Percentiles rank a stretch among this genome's conserved stretches.
Conservation (phyloP, 2,797 vertebrate genomes). For the Eulemur mongoz region DNA sequence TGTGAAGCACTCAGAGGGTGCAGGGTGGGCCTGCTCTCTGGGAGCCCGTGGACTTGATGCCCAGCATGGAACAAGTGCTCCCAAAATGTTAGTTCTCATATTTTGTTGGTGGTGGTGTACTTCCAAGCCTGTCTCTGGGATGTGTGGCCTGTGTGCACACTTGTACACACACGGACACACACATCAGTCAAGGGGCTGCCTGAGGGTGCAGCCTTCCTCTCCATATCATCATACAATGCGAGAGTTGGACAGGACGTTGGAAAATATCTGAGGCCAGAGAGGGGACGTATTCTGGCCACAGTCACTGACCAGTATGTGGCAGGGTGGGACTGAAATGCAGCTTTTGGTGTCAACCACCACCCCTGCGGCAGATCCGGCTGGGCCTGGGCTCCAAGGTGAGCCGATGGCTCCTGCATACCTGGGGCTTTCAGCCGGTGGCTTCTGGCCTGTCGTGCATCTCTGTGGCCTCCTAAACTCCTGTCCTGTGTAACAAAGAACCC, state of each 20-base stretch:
- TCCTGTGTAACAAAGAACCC: fast-evolving
- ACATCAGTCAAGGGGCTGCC: not conserved
- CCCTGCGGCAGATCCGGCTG: not conserved
- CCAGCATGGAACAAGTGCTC: not conserved
- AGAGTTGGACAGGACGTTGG: not conserved
- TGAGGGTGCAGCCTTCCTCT: not conserved
- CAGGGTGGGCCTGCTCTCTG: conserved; percentile 1
- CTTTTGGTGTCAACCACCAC: not conserved
- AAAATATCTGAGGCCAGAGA: conserved; percentile 44
- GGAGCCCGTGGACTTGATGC: not conserved
- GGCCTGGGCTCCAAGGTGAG: not conserved
- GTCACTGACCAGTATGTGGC: not conserved
- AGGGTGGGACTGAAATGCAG: not conserved
- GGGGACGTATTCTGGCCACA: not conserved
- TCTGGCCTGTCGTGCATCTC: fast-evolving
- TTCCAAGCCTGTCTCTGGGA: not conserved
- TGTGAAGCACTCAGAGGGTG: not conserved
- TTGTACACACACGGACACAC: not conserved
- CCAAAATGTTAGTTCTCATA: fast-evolving
- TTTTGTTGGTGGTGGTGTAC: not conserved
- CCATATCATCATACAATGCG: not conserved
- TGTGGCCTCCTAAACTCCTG: not conserved
- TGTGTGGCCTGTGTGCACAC: fast-evolving
- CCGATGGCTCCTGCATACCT: fast-evolving
- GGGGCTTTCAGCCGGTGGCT: fast-evolving